These are phyloP conservation scores for Camponotus fellah DNA, from an alignment of 2,888 invertebrate species.

Conservation along the genomic window DNA sequence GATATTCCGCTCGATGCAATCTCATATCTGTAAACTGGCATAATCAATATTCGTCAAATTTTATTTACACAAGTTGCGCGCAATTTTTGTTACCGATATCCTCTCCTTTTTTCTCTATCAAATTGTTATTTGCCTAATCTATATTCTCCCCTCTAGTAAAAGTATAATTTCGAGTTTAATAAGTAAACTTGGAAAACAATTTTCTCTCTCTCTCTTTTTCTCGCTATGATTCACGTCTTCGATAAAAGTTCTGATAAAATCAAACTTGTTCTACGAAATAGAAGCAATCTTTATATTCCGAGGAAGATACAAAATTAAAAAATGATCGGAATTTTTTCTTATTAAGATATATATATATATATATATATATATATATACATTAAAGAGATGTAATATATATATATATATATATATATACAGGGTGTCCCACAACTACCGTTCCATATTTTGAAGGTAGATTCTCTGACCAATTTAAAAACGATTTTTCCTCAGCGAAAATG, in stretches of 20 bases:
- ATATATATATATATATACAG: no score
- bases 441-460: no score
- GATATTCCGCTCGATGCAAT: conserved; percentile 8
- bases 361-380: no score
- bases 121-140: conserved; percentile 1
- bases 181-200: neutral
- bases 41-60: conserved; percentile 26
- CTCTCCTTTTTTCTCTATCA: neutral
- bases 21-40: conserved; percentile 22
- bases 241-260: neutral
- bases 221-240: neutral
- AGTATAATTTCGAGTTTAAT: conserved; percentile 1
- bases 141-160: neutral
- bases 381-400: no score
- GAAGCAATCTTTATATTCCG: neutral
- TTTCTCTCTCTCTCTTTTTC: neutral
- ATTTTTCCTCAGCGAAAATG: no score
- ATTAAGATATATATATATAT: neutral
- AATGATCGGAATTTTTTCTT: neutral
- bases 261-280: conserved; percentile 2
- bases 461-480: no score
- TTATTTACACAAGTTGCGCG: conserved; percentile 25
- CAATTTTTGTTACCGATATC: neutral
- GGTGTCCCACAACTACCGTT: no score
- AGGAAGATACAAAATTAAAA: neutral